A percentile compares a stretch with the other conserved stretches of the same genome.
These are phyloP conservation scores for Larimichthys polyactis DNA, from an alignment of 2,113 vertebrate genomes.

Conservation along the genomic window DNA sequence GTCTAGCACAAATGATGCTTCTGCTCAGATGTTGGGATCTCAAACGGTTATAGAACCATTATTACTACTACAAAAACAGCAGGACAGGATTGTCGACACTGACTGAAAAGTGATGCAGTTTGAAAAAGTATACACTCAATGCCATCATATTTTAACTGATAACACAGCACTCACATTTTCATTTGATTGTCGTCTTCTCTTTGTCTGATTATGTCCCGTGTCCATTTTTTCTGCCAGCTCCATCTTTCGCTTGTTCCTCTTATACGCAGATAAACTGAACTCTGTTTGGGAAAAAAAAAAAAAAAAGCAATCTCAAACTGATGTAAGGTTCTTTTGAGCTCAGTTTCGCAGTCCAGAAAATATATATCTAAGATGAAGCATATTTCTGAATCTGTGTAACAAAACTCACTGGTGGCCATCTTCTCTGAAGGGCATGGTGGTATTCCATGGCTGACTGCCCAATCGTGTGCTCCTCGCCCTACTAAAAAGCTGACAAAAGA, in stretches of 20 bases:
- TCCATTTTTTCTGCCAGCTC: slow-evolving; percentile 97
- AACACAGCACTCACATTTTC: slow-evolving; percentile 88
- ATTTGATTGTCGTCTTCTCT: slow-evolving; percentile 96
- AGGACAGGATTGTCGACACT: background rate
- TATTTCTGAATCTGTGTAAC: slow-evolving; percentile 7
- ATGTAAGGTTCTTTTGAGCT: background rate
- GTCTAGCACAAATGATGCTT: background rate
- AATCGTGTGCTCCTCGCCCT: slow-evolving; percentile 95
- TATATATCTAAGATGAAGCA: background rate
- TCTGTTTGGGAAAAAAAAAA: slow-evolving; percentile 79
- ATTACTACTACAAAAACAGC: background rate
- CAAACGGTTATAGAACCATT: no score
- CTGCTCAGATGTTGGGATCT: background rate
- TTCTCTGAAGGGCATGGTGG: slow-evolving; percentile 93
- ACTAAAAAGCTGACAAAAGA: slow-evolving; percentile 92
- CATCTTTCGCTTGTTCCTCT: slow-evolving; percentile 98
- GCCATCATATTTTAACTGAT: background rate
- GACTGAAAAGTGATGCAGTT: background rate
- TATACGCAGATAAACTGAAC: slow-evolving; percentile 98
- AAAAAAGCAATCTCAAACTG: background rate
- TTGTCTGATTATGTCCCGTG: slow-evolving; percentile 90
- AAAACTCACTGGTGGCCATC: slow-evolving; percentile 97
- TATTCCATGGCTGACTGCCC: slow-evolving; percentile 97
- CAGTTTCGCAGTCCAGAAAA: slow-evolving; percentile 7
- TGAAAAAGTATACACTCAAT: background rate